Percentiles rank a stretch among this genome's conserved stretches.
These are phyloP conservation scores for Agrypnia vestita DNA, from an alignment of 1,140 invertebrate species.

Conservation along the genomic window DNA sequence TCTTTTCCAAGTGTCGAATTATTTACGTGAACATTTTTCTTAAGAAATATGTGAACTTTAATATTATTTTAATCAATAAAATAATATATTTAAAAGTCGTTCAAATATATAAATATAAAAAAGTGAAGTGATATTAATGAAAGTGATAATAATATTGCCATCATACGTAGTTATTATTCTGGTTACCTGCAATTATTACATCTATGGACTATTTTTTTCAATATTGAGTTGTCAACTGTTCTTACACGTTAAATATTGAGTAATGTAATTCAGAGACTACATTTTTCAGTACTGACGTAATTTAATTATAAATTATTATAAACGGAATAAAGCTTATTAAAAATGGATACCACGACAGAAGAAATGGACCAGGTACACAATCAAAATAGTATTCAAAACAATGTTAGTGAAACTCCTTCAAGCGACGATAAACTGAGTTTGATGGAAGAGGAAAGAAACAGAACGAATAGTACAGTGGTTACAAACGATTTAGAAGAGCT, in stretches of 20 bases:
- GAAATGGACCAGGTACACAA: background rate
- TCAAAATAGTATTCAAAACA: background rate
- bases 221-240: background rate
- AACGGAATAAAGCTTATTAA: background rate
- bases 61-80: too few species aligned
- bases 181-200: too few species aligned
- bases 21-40: too few species aligned
- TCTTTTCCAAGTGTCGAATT: too few species aligned
- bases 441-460: background rate
- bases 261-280: background rate
- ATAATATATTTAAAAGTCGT: too few species aligned
- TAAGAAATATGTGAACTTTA: too few species aligned
- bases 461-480: background rate
- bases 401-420: background rate
- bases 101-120: too few species aligned
- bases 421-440: background rate
- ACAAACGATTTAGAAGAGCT: background rate
- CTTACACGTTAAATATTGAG: background rate
- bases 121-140: too few species aligned
- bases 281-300: too few species aligned
- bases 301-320: background rate
- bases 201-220: background rate
- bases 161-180: too few species aligned
- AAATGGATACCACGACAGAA: background rate
- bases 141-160: too few species aligned